Conservation (phyloP, 2,888 invertebrate genomes). For the Mythimna ferrago region DNA sequence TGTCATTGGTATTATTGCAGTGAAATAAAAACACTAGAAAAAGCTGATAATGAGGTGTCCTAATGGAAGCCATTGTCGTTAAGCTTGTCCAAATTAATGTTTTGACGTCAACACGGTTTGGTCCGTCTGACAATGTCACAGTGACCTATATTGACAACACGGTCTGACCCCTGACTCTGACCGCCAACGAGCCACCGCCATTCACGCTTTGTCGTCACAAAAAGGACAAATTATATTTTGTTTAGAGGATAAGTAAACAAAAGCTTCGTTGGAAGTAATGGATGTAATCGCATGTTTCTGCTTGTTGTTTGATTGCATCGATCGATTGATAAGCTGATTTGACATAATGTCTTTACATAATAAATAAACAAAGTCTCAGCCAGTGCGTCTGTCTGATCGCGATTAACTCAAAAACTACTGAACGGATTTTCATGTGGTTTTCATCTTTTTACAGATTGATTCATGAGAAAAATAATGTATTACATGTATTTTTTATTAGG, state of each 20-base stretch:
- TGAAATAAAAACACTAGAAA: constrained; percentile 3
- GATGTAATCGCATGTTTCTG: constrained; percentile 9
- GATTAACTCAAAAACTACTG: no score
- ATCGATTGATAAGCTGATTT: constrained; percentile 13
- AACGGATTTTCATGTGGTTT: no score
- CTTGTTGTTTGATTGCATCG: constrained; percentile 5
- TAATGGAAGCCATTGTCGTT: constrained; percentile 67
- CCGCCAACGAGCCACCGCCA: constrained; percentile 34
- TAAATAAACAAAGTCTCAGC: no score
- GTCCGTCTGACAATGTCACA: constrained; percentile 48
- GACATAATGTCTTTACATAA: no score
- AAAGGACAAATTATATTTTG: constrained; percentile 40
- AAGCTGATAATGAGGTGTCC: constrained; percentile 62
- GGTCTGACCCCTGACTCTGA: constrained; percentile 46
- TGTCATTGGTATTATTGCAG: background rate
- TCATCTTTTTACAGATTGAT: no score
- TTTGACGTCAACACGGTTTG: constrained; percentile 48
- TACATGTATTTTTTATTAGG: no score
- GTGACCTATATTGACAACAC: constrained; percentile 65
- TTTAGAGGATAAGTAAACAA: constrained; percentile 31
- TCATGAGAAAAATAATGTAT: no score
- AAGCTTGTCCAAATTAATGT: constrained; percentile 63
- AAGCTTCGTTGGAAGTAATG: background rate
- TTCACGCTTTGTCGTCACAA: constrained; percentile 49
- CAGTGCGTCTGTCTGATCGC: no score